Evolutionary conservation across 2,113 vertebrate genomes (phyloP).

Genomic region (Dipodomys ordii): DNA sequence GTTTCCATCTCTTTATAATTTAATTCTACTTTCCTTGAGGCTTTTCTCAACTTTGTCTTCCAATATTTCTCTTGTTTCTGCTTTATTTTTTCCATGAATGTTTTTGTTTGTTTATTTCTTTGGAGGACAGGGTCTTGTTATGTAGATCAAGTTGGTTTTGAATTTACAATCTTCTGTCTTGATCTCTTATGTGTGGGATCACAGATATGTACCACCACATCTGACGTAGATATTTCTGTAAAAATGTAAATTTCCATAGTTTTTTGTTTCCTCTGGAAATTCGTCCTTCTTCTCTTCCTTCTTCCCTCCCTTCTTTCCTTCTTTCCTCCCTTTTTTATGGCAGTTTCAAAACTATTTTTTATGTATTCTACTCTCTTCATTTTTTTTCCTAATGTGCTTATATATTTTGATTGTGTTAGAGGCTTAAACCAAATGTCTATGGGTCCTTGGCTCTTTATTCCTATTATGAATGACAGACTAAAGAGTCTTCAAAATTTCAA

Average conservation of each 20-base stretch:
- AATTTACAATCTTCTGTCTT: not conserved
- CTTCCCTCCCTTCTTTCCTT: not conserved
- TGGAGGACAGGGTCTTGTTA: not conserved
- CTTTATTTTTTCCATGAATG: not conserved
- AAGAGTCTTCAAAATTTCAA: not conserved
- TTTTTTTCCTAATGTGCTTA: not conserved
- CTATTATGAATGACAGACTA: not conserved
- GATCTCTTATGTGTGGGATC: not conserved
- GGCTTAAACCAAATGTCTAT: constrained; percentile 19
- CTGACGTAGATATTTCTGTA: not conserved
- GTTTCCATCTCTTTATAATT: not conserved
- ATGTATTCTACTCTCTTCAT: not conserved
- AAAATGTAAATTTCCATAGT: constrained; percentile 11
- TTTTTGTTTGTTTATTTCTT: not conserved
- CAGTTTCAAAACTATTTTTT: not conserved
- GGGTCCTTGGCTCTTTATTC: not conserved
- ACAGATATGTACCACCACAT: too few relatives aligned
- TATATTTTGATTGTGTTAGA: not conserved
- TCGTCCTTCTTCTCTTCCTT: not conserved
- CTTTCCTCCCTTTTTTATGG: too few relatives aligned
- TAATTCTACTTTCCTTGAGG: not conserved
- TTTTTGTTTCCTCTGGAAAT: not conserved
- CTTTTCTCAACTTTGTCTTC: constrained; percentile 16
- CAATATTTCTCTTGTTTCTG: constrained; percentile 3
- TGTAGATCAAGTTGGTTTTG: not conserved